phyloP scores from a whole-genome alignment of 2,797 vertebrate species.

The Acanthurus tractus region DNA sequence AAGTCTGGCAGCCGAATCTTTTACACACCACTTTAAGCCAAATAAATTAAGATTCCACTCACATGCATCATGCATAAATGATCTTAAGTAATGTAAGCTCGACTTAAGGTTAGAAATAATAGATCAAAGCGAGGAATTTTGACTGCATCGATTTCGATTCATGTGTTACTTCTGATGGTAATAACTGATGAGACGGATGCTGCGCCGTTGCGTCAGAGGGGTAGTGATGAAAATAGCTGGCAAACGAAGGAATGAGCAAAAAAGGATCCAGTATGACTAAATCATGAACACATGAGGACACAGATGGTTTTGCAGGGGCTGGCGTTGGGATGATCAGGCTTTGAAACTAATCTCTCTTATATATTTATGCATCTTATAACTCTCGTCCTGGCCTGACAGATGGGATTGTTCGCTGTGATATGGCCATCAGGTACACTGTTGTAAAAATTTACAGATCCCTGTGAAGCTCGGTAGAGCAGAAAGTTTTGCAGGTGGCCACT shows the following conservation, averaged over 20 bases:
- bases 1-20: constrained; percentile 25
- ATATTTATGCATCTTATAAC: constrained; percentile 57
- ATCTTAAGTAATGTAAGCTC: constrained; percentile 70
- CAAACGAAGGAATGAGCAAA: constrained; percentile 64
- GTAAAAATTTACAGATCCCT: constrained; percentile 32
- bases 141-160: constrained; percentile 68
- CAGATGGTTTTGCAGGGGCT: constrained; percentile 43
- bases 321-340: constrained; percentile 40
- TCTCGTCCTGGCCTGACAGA: constrained; percentile 48
- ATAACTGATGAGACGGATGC: constrained; percentile 71
- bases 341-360: constrained; percentile 46
- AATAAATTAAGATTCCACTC: constrained; percentile 55
- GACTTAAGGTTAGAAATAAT: constrained; percentile 77
- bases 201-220: constrained; percentile 71
- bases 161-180: constrained; percentile 65
- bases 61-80: constrained; percentile 67
- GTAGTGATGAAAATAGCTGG: constrained; percentile 78
- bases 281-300: constrained; percentile 56
- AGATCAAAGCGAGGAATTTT: constrained; percentile 74
- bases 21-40: constrained; percentile 3
- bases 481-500: constrained; percentile 49
- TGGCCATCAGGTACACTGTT: constrained; percentile 14
- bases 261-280: constrained; percentile 62
- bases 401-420: constrained; percentile 19
- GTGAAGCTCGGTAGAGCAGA: constrained; percentile 2